Base-by-base conservation (phyloP, 2,797 vertebrate genomes). In the Catamblyrhynchus diadema region DNA sequence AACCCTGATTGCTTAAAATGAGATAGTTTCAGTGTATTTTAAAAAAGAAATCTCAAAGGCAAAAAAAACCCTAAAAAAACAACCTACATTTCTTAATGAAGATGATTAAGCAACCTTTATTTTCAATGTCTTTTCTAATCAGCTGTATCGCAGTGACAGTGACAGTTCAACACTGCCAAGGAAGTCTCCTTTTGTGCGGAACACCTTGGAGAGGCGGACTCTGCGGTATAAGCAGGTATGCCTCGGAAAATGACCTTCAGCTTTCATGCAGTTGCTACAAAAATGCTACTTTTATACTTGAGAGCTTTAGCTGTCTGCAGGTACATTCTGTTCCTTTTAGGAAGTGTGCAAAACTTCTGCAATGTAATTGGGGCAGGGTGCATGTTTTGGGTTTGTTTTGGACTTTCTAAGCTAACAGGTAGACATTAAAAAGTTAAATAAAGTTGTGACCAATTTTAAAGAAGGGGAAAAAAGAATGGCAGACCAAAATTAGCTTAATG, bases 81-180 rank as follows among this genome's bases (percentile, higher is more conserved):
- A 32, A 8, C 20, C 2, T 3, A 10, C 2, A 16, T 61, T 44
- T 81, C 30, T 28, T 78, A 30, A 59, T 28, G 21, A 37, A 41
- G 47, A 69, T 1, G 8, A 39, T 27, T 12, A 32, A 53, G 27
- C 69, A 87, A 30, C 28, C 15, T 81, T 9, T 77, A 8, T 87
- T 89, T 92, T 88, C 60, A 14, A 14, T 90, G n/a, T 82, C 54
- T 89, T 86, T 66, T 94, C 50, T 74, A 5, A 86, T 44, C 97
- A 99, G 99, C 98, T 99, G 48, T 99, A 99, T 95, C 99, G 99
- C 94, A 99, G 99, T 88, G 99, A 99, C 98, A 99, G 99, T 12
- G 99, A 99, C 98, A 99, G 99, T 96, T 99, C 99, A 14, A 99
- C 99, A 28, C 97, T 99, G 97, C 99, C 99, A 97, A 99, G 99